Evolutionary conservation across 64 coral and sea anemone species (phyloP).

Genomic region (Pachyseris speciosa): DNA sequence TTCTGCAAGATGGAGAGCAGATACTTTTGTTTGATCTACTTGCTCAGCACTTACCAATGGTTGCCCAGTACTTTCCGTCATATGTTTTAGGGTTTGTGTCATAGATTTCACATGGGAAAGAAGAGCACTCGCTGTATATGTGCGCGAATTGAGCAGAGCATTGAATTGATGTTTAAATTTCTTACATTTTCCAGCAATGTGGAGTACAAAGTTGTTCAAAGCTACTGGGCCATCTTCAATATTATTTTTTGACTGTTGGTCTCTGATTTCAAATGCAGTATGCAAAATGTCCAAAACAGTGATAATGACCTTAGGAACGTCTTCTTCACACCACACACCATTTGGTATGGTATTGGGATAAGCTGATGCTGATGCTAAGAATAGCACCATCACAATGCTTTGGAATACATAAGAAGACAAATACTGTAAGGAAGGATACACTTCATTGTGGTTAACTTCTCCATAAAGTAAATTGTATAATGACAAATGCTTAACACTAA

Average conservation of each 20-base stretch:
- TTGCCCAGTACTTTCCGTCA: neutral
- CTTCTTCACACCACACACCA: constrained; percentile 54
- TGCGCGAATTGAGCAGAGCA: constrained; percentile 29
- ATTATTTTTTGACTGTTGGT: constrained; percentile 50
- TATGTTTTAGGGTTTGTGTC: constrained; percentile 9
- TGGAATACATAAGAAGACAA: constrained; percentile 15
- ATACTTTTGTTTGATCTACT: constrained; percentile 2
- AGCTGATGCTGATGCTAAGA: constrained; percentile 42
- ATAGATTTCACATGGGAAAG: constrained; percentile 24
- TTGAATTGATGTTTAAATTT: constrained; percentile 37
- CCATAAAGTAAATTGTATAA: constrained; percentile 21
- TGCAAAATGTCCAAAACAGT: constrained; percentile 60
- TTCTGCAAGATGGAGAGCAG: neutral
- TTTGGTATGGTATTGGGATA: constrained; percentile 47
- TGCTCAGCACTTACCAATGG: constrained; percentile 1
- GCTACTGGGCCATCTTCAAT: constrained; percentile 50
- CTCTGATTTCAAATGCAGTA: constrained; percentile 55
- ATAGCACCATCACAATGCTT: constrained; percentile 43
- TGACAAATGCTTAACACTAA: constrained; percentile 22
- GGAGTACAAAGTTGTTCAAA: constrained; percentile 55
- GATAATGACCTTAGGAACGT: constrained; percentile 43
- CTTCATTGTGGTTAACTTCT: constrained; percentile 41
- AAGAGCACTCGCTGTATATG: constrained; percentile 24
- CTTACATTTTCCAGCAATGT: constrained; percentile 56
- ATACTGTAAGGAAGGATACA: constrained; percentile 40